Conservation (phyloP, 2,888 invertebrate species). For the Chrysolina haemoptera region DNA sequence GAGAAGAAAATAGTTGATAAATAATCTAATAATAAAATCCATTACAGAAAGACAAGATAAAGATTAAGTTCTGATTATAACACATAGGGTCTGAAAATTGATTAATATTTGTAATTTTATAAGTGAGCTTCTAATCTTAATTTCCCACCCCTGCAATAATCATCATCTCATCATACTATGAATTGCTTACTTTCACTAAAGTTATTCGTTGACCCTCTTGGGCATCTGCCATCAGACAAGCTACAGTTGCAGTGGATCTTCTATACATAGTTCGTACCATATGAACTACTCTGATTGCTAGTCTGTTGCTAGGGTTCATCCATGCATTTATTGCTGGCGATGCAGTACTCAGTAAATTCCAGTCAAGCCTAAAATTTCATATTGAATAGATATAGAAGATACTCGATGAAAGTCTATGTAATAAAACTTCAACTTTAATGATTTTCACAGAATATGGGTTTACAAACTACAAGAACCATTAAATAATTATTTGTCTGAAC, state of each 20-base stretch:
- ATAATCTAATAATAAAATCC: no score
- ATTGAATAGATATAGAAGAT: no score
- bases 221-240: constrained; percentile 96
- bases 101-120: no score
- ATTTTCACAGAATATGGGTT: background rate
- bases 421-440: background rate
- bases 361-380: constrained; percentile 80
- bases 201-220: constrained; percentile 88
- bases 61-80: no score
- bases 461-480: no score
- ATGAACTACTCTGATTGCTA: constrained; percentile 87
- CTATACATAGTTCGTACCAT: constrained; percentile 86
- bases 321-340: constrained; percentile 98
- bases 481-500: no score
- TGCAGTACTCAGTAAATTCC: constrained; percentile 96
- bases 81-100: no score
- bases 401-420: no score
- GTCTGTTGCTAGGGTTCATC: constrained; percentile 96
- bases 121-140: no score
- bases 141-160: no score
- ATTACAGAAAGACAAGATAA: no score
- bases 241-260: constrained; percentile 88
- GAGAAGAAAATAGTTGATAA: no score
- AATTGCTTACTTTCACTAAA: constrained; percentile 78
- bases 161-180: background rate